These are phyloP conservation scores for Danio aesculapii DNA, from an alignment of 2,797 vertebrate species.

Conservation along the genomic window DNA sequence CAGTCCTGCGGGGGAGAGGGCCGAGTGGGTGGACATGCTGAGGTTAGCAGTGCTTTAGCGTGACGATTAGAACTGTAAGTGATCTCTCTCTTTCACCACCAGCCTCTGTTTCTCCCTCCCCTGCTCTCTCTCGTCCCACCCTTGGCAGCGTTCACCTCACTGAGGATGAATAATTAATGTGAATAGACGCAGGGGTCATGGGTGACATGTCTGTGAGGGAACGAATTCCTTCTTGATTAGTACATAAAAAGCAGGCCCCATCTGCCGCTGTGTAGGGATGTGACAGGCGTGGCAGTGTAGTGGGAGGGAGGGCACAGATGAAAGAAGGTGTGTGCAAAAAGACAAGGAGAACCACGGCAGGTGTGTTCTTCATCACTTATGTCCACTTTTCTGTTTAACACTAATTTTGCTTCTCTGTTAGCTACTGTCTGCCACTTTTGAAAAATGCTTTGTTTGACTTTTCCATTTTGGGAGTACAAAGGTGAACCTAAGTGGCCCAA, in stretches of 20 bases:
- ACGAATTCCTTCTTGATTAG: constrained; percentile 85
- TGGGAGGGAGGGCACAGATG: constrained; percentile 41
- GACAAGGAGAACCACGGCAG: constrained; percentile 68
- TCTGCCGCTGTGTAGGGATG: constrained; percentile 77
- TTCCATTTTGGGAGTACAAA: neutral
- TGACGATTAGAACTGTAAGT: constrained; percentile 65
- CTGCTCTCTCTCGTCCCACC: constrained; percentile 61
- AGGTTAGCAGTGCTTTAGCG: constrained; percentile 60
- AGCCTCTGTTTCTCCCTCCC: constrained; percentile 57
- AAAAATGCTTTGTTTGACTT: constrained; percentile 26
- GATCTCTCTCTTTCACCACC: constrained; percentile 43
- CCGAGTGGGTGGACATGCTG: constrained; percentile 56
- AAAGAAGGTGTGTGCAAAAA: constrained; percentile 59
- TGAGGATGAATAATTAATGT: constrained; percentile 83
- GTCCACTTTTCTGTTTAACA: constrained; percentile 25
- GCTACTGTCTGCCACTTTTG: neutral
- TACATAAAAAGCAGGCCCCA: constrained; percentile 81
- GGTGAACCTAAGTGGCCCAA: constrained; percentile 1
- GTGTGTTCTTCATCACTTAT: constrained; percentile 63
- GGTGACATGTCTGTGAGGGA: constrained; percentile 81
- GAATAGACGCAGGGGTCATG: constrained; percentile 80
- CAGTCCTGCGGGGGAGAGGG: constrained; percentile 57
- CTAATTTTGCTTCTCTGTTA: constrained; percentile 11
- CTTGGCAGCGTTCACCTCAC: constrained; percentile 75
- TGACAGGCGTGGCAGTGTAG: constrained; percentile 76